Conservation (phyloP, 1,140 invertebrate genomes). For the Subanguina moxae region DNA sequence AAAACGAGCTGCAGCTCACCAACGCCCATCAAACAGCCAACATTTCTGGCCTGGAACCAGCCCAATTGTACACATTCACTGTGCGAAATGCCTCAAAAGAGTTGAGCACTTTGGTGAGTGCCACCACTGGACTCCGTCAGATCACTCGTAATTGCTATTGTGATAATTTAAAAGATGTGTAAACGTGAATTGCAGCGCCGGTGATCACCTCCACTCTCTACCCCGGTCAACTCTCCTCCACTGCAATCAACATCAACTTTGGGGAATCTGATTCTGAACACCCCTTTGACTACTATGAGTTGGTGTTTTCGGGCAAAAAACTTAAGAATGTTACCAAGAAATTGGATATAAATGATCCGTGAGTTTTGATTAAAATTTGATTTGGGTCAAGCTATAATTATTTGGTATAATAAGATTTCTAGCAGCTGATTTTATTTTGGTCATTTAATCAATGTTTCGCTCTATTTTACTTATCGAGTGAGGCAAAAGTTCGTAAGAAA, state of each 20-base stretch:
- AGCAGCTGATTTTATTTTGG: too few species aligned
- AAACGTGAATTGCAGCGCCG: constrained; percentile 41
- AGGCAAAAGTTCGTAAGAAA: too few species aligned
- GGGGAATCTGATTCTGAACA: constrained; percentile 56
- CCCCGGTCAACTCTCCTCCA: constrained; percentile 55
- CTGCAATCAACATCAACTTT: constrained; percentile 57
- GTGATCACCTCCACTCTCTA: constrained; percentile 56
- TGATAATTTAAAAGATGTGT: background rate
- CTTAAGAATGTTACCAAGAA: constrained; percentile 54
- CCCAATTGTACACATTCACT: constrained; percentile 48
- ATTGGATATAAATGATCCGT: constrained; percentile 51
- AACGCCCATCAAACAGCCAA: constrained; percentile 10
- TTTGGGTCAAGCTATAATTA: background rate
- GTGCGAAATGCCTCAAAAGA: constrained; percentile 52
- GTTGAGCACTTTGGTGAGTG: constrained; percentile 29
- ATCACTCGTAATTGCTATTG: constrained; percentile 38
- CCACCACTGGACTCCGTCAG: constrained; percentile 44
- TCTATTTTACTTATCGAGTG: too few species aligned
- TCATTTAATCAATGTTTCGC: too few species aligned
- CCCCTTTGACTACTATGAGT: constrained; percentile 51
- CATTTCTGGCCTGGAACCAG: constrained; percentile 42
- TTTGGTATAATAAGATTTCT: too few species aligned
- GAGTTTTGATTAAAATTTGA: constrained; percentile 21
- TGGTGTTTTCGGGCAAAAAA: constrained; percentile 37
- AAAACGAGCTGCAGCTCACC: constrained; percentile 32